Percentiles rank a stretch among this genome's conserved stretches.
These are phyloP conservation scores for Dasypogon diadema DNA, from an alignment of 2,888 invertebrate species.

Conservation along the genomic window DNA sequence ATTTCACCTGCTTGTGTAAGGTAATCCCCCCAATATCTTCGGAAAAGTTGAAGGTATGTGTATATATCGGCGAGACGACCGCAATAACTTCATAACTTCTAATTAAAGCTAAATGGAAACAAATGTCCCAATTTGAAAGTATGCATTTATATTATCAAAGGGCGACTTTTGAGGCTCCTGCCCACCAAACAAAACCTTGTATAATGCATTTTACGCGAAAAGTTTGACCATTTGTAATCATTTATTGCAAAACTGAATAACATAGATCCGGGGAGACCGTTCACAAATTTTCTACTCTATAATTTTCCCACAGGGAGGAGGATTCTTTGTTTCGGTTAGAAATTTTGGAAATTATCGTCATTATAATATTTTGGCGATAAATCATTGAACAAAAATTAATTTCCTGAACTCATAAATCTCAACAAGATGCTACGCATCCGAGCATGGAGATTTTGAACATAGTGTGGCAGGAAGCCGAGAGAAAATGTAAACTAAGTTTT, in stretches of 20 bases:
- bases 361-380: conserved; percentile 33
- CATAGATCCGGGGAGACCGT: neutral
- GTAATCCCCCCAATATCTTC: conserved; percentile 5
- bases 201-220: conserved; percentile 45
- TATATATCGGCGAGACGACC: neutral
- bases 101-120: conserved; percentile 41
- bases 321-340: neutral
- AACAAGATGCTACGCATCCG: conserved; percentile 23
- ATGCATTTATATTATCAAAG: conserved; percentile 10
- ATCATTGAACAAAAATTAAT: conserved; percentile 43
- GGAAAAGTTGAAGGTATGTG: neutral
- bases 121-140: conserved; percentile 43
- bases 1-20: no score
- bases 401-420: conserved; percentile 37
- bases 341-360: conserved; percentile 30
- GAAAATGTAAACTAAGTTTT: neutral
- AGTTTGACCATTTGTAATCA: conserved; percentile 41
- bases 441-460: conserved; percentile 1
- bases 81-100: conserved; percentile 38
- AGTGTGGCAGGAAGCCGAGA: conserved; percentile 1
- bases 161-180: neutral
- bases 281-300: conserved; percentile 9
- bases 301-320: neutral
- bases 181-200: conserved; percentile 9
- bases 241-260: conserved; percentile 27